phyloP scores from a whole-genome alignment of 2,888 invertebrate genomes.

The Zygothrica quintamaculata region DNA sequence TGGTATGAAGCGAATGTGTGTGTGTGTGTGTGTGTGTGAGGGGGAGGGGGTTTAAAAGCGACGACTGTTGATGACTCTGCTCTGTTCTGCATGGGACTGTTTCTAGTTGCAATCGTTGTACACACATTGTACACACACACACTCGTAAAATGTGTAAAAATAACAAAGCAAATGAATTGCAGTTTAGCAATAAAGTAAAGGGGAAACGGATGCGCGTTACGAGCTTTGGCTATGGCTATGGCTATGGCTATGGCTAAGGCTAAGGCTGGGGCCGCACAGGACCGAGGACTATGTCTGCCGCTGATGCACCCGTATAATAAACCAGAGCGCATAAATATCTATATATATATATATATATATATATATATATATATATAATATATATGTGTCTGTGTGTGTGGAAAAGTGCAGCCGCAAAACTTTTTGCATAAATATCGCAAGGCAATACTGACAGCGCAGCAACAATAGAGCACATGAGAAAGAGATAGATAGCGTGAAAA shows the following conservation, averaged over 20 bases:
- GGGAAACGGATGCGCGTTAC: slow-evolving; percentile 64
- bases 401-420: slow-evolving; percentile 47
- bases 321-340: slow-evolving; percentile 46
- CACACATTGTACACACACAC: slow-evolving; percentile 49
- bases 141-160: slow-evolving; percentile 71
- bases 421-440: slow-evolving; percentile 57
- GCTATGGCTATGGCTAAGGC: slow-evolving; percentile 38
- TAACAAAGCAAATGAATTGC: slow-evolving; percentile 74
- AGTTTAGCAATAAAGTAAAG: slow-evolving; percentile 59
- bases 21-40: too few relatives aligned
- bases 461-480: slow-evolving; percentile 53
- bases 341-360: slow-evolving; percentile 20
- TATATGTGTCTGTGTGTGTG: slow-evolving; percentile 13
- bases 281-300: slow-evolving; percentile 25
- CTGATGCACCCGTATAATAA: slow-evolving; percentile 70
- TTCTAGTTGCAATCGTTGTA: slow-evolving; percentile 35
- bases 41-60: slow-evolving; percentile 10
- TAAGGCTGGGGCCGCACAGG: slow-evolving; percentile 17
- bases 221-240: slow-evolving; percentile 44
- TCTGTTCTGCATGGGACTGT: slow-evolving; percentile 15
- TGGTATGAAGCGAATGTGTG: too few relatives aligned
- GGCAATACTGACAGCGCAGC: slow-evolving; percentile 40
- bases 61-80: slow-evolving; percentile 53
- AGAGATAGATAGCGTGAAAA: not conserved
- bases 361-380: too few relatives aligned